A percentile compares a stretch with the other conserved stretches of the same genome.
phyloP scores from a whole-genome alignment of 1,140 invertebrate species.

The Gryon sp. region DNA sequence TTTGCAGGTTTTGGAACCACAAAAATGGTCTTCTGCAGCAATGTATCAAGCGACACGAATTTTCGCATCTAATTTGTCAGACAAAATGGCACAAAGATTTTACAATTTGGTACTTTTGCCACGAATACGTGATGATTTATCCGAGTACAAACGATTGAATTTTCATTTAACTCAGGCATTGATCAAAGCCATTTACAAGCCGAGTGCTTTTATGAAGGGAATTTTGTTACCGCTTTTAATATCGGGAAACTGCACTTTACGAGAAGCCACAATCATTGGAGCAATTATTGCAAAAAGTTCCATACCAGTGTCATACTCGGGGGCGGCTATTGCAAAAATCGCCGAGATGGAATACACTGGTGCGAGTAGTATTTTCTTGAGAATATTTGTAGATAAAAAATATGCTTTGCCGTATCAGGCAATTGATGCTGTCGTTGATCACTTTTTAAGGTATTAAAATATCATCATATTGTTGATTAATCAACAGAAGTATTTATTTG shows the following conservation, averaged over 20 bases:
- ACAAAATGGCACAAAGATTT: slow-evolving; percentile 98
- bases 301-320: slow-evolving; percentile 97
- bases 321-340: slow-evolving; percentile 96
- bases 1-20: slow-evolving; percentile 91
- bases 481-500: too few species aligned
- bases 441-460: slow-evolving; percentile 87
- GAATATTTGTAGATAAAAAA: slow-evolving; percentile 98
- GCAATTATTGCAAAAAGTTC: slow-evolving; percentile 95
- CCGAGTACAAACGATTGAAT: slow-evolving; percentile 97
- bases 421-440: slow-evolving; percentile 96
- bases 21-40: slow-evolving; percentile 93
- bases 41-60: slow-evolving; percentile 97
- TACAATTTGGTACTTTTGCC: slow-evolving; percentile 96
- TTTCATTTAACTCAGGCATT: slow-evolving; percentile 98
- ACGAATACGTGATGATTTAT: slow-evolving; percentile 95
- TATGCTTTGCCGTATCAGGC: slow-evolving; percentile 98
- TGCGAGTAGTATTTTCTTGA: slow-evolving; percentile 97
- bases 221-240: slow-evolving; percentile 94
- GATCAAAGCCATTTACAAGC: slow-evolving; percentile 96
- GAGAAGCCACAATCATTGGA: slow-evolving; percentile 97
- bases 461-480: slow-evolving; percentile 21
- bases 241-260: slow-evolving; percentile 94
- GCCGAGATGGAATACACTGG: slow-evolving; percentile 99
- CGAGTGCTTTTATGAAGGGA: slow-evolving; percentile 99
- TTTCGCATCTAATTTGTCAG: slow-evolving; percentile 97